Evolutionary conservation across 2,888 invertebrate genomes (phyloP).

Genomic region (Steinernema hermaphroditum): DNA sequence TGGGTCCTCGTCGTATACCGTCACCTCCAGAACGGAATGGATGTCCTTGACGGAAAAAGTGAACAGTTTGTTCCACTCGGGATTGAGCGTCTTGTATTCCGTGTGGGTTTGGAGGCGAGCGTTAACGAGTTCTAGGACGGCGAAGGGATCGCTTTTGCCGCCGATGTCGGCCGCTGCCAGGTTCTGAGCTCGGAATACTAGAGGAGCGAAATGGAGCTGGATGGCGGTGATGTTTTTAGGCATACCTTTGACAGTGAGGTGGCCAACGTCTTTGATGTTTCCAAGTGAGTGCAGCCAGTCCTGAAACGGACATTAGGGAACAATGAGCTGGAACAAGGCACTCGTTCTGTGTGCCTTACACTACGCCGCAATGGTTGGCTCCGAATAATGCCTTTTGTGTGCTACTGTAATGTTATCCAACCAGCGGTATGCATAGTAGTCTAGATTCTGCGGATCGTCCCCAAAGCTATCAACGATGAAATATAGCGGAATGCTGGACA

Average conservation of each 20-base stretch:
- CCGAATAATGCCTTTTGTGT: too few relatives aligned
- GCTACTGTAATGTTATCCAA: too few relatives aligned
- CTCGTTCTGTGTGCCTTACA: too few relatives aligned
- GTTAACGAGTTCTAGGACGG: slow-evolving; percentile 85
- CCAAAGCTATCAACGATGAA: too few relatives aligned
- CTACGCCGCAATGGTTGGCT: too few relatives aligned
- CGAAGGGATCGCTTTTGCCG: slow-evolving; percentile 92
- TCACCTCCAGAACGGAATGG: slow-evolving; percentile 87
- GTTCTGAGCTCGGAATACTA: slow-evolving; percentile 80
- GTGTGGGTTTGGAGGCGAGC: slow-evolving; percentile 94
- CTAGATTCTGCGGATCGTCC: too few relatives aligned
- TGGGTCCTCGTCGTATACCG: slow-evolving; percentile 94
- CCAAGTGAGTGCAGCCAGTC: slow-evolving; percentile 75
- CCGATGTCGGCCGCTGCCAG: slow-evolving; percentile 91
- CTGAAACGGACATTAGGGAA: slow-evolving; percentile 70
- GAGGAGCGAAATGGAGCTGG: slow-evolving; percentile 31
- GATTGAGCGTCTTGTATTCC: slow-evolving; percentile 92
- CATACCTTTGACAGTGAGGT: slow-evolving; percentile 82
- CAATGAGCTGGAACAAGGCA: too few relatives aligned
- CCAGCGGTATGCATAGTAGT: too few relatives aligned
- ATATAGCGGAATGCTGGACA: too few relatives aligned
- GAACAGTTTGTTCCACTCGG: slow-evolving; percentile 98
- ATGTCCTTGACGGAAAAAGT: slow-evolving; percentile 90
- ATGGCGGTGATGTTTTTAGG: neutral
- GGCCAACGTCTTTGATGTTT: slow-evolving; percentile 84